Percentiles rank a stretch among this genome's conserved stretches.
Conservation (phyloP, 1,140 invertebrate species). For the Trachelipus rathkii region DNA sequence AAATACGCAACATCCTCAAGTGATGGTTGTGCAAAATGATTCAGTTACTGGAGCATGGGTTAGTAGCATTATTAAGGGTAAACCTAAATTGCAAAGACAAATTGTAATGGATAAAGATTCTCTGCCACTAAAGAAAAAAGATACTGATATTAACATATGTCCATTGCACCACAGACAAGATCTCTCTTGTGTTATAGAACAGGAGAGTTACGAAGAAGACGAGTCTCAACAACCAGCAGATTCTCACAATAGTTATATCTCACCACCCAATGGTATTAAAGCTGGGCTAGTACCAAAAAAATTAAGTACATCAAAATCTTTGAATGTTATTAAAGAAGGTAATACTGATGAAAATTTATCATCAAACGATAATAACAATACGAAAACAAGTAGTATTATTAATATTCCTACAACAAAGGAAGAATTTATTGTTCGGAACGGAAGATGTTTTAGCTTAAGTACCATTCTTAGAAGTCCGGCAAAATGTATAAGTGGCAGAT, state of each 20-base stretch:
- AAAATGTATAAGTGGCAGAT: background rate
- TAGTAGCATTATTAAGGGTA: background rate
- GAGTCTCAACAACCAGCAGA: constrained; percentile 16
- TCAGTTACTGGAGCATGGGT: constrained; percentile 10
- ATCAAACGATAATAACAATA: background rate
- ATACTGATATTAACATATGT: background rate
- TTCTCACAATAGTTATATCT: background rate
- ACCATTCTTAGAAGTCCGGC: background rate
- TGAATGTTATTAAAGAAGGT: constrained; percentile 24
- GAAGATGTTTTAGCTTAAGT: background rate
- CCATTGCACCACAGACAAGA: background rate
- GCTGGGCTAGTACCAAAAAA: constrained; percentile 25
- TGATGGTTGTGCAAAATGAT: constrained; percentile 20
- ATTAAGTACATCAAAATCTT: constrained; percentile 29
- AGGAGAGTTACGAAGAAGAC: constrained; percentile 30
- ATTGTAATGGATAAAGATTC: constrained; percentile 19
- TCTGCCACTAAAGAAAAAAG: constrained; percentile 19
- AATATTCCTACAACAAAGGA: background rate
- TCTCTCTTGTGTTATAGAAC: constrained; percentile 29
- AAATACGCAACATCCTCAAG: background rate
- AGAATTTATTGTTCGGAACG: constrained; percentile 3
- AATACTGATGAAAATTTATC: constrained; percentile 19
- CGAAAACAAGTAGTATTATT: background rate
- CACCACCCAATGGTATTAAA: constrained; percentile 14
- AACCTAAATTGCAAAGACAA: constrained; percentile 27